Evolutionary conservation across 2,113 vertebrate genomes (phyloP), one percentile per base, ranked within the genome.

Genomic region (Harpagus bidentatus): DNA sequence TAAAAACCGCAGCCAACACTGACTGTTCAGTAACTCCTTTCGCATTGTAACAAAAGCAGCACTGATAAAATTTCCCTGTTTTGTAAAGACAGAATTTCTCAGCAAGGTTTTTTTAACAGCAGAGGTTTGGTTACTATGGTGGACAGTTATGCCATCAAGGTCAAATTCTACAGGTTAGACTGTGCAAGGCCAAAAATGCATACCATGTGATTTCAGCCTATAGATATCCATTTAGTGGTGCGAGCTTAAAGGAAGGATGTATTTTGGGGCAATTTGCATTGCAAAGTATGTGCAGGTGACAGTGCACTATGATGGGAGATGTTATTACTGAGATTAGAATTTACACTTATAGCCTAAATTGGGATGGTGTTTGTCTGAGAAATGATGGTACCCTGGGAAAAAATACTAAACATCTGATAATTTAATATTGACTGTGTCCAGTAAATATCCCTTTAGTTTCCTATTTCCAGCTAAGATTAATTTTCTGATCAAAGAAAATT

Each of bases 401-500:
- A 96, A 90, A 55, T 13, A 67, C 70, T 81, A 95, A 94, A 85
- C 28, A 80, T 61, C 62, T 88, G 80, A 77, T 92, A 94, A 95
- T 86, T 88, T 91, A 90, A 84, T 95, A 87, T 42, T 66, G 65
- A 85, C 70, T 43, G 17, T 13, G 8, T 88, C 78, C 73, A 58
- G 84, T 91, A 91, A 90, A 94, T 91, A 92, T 62, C 29, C 62
- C 67, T 89, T 87, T 74, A 66, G 72, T 94, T 93, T 95, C 42
- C 83, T 92, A 38, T 90, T 95, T 93, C 42, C 40, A 82, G 59
- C 61, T 74, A 90, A 79, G 86, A 93, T 93, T 93, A 89, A 96
- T 96, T 94, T 96, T 94, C 87, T 86, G 83, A 94, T 93, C 93
- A 95, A 86, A 95, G 82, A 86, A 86, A 86, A 92, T 95, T 88